Percentiles rank a stretch among this genome's conserved stretches.
These are phyloP conservation scores for Ursus arctos DNA, from an alignment of 2,113 vertebrate species.

Conservation along the genomic window DNA sequence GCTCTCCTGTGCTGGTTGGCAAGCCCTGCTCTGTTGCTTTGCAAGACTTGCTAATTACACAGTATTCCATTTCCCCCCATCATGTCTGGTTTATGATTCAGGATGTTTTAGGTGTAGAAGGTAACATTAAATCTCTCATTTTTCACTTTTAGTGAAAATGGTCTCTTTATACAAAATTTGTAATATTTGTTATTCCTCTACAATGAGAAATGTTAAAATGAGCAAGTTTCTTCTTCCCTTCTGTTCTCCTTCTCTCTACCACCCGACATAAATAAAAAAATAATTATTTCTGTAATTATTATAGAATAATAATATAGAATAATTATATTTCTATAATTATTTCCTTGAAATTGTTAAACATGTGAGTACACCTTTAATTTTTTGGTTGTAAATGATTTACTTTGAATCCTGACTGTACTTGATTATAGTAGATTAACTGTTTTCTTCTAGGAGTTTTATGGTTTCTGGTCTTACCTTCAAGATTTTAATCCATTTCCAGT, in stretches of 20 bases:
- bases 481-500: neutral
- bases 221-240: neutral
- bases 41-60: neutral
- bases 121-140: neutral
- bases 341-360: constrained; percentile 2
- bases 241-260: neutral
- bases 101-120: neutral
- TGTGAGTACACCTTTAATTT: neutral
- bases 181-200: neutral
- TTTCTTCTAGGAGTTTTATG: neutral
- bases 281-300: neutral
- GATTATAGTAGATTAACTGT: neutral
- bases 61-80: neutral
- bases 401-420: neutral
- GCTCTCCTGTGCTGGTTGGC: neutral
- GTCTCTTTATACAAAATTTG: neutral
- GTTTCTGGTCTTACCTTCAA: neutral
- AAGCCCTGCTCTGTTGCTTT: neutral
- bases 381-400: neutral
- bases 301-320: no score
- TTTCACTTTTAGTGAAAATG: neutral
- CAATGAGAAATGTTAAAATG: neutral
- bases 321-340: neutral
- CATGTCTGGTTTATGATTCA: neutral
- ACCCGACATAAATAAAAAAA: neutral